Evolutionary conservation across 2,113 vertebrate species (phyloP).

Genomic region (Petrocephalus microphthalmus): DNA sequence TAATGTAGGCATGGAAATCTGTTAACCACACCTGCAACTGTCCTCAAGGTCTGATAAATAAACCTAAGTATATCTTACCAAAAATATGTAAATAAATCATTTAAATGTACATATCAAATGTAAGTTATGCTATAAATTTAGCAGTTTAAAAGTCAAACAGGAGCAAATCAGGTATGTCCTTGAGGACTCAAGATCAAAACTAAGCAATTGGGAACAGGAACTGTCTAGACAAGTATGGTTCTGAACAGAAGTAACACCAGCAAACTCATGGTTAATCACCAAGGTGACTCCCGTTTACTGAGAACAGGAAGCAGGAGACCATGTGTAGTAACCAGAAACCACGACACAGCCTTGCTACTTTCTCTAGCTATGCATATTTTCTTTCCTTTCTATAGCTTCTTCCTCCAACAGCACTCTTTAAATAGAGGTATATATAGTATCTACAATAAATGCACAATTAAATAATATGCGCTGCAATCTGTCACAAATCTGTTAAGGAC

Average conservation of each 20-base stretch:
- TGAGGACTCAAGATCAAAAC: not conserved
- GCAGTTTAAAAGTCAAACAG: not conserved
- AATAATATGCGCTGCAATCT: not conserved
- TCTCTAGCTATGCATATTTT: not conserved
- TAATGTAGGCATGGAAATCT: not conserved
- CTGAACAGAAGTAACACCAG: not conserved
- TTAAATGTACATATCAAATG: not conserved
- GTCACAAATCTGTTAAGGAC: not conserved
- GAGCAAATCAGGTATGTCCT: not conserved
- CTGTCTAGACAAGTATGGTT: not conserved
- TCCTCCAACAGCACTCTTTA: not conserved
- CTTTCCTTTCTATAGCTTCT: not conserved
- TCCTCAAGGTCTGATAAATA: not conserved
- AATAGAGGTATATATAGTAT: not conserved
- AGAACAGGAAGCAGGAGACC: not conserved
- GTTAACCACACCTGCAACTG: not conserved
- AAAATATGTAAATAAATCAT: constrained; percentile 3
- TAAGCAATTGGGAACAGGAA: not conserved
- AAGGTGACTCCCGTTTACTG: not conserved
- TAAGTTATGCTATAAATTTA: not conserved
- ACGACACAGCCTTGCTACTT: not conserved
- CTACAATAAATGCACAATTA: not conserved
- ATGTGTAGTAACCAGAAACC: not conserved
- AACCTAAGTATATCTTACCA: not conserved
- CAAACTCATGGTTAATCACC: not conserved